A percentile compares a stretch with the other conserved stretches of the same genome.
Evolutionary conservation across 2,797 vertebrate species (phyloP).

Genomic region (Lutra lutra): DNA sequence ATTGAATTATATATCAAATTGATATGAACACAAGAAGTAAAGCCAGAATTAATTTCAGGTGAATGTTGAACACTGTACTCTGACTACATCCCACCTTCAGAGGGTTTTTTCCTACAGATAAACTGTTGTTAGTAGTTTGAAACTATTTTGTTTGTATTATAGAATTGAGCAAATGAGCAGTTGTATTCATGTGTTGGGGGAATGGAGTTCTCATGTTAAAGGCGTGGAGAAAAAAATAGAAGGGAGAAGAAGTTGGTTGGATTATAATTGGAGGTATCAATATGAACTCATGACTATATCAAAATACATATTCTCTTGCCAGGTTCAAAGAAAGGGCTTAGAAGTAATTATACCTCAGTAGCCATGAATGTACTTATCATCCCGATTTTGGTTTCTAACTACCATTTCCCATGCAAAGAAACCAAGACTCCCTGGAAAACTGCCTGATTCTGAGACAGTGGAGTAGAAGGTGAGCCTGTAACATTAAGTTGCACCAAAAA

Average conservation of each 20-base stretch:
- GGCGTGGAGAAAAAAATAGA: background rate
- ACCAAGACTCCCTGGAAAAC: background rate
- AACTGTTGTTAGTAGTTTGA: background rate
- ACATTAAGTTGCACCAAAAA: background rate
- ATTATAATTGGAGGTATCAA: background rate
- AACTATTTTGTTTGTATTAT: background rate
- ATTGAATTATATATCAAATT: background rate
- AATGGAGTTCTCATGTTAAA: background rate
- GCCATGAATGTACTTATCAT: background rate
- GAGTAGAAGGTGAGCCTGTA: background rate
- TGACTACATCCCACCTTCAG: background rate
- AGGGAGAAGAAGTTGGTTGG: background rate
- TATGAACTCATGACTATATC: background rate
- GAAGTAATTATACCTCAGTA: background rate
- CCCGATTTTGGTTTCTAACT: slow-evolving; percentile 10
- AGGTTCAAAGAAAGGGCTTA: background rate
- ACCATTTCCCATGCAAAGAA: background rate
- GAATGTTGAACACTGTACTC: background rate
- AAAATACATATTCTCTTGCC: background rate
- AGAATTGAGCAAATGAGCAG: background rate
- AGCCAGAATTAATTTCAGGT: slow-evolving; percentile 15
- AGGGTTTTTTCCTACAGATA: background rate
- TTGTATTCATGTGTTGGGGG: background rate
- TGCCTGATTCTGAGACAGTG: background rate
- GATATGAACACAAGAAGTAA: background rate